A percentile compares a stretch with the other conserved stretches of the same genome.
Evolutionary conservation across 2,888 invertebrate species (phyloP).

Genomic region (Zeuzera pyrina): DNA sequence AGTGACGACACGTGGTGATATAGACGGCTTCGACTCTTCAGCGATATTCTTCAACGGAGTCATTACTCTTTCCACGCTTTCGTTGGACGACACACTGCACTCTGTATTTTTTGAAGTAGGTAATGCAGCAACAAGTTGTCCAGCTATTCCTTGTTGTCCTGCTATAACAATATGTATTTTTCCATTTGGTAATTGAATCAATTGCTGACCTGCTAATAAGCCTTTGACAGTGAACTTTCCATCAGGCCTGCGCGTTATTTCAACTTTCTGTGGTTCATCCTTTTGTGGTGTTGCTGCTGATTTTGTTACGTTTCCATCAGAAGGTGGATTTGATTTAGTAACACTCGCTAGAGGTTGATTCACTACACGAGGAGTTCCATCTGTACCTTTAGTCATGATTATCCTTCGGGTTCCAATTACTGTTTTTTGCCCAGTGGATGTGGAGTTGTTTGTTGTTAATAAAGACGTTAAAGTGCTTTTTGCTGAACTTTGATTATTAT

Average conservation of each 20-base stretch:
- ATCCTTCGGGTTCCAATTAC: slow-evolving; percentile 78
- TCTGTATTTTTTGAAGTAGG: slow-evolving; percentile 22
- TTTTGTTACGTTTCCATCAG: slow-evolving; percentile 54
- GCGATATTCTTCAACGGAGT: slow-evolving; percentile 20
- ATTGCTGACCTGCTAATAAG: slow-evolving; percentile 91
- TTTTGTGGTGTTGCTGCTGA: slow-evolving; percentile 49
- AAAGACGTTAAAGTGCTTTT: slow-evolving; percentile 79
- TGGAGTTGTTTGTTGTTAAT: slow-evolving; percentile 65
- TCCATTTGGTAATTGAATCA: slow-evolving; percentile 94
- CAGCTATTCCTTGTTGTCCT: slow-evolving; percentile 69
- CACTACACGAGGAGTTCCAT: slow-evolving; percentile 77
- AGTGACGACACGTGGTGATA: slow-evolving; percentile 14
- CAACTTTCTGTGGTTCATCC: slow-evolving; percentile 82
- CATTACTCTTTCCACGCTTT: slow-evolving; percentile 20
- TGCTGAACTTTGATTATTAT: slow-evolving; percentile 69
- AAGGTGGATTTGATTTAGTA: slow-evolving; percentile 38
- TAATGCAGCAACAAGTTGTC: slow-evolving; percentile 52
- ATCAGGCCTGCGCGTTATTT: slow-evolving; percentile 91
- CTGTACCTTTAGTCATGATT: slow-evolving; percentile 83
- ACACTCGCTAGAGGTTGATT: slow-evolving; percentile 73
- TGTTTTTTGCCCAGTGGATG: slow-evolving; percentile 75
- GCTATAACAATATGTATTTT: slow-evolving; percentile 88
- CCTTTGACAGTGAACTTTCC: slow-evolving; percentile 95
- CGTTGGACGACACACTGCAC: slow-evolving; percentile 22
- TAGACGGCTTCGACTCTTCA: slow-evolving; percentile 16